A percentile compares a stretch with the other conserved stretches of the same genome.
phyloP scores from a whole-genome alignment of 2,797 vertebrate species.

The Sebastes vulpes region DNA sequence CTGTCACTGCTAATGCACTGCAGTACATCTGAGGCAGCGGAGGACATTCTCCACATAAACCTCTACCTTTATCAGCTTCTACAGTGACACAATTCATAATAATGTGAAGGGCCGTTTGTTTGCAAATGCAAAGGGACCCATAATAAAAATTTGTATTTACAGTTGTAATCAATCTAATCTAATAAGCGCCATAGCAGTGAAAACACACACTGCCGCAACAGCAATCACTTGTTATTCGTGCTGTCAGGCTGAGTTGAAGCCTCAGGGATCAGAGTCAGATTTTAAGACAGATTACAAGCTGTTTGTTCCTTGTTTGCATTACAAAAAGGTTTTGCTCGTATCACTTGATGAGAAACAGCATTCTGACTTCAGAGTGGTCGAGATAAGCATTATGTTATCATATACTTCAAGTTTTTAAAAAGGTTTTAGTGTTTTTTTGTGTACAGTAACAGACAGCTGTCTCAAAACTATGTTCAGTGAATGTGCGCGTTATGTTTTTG shows the following conservation, averaged over 20 bases:
- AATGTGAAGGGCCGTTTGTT: background rate
- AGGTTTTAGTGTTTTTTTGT: background rate
- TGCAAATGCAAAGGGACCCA: background rate
- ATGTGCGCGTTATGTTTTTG: background rate
- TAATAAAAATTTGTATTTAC: background rate
- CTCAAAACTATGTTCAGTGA: background rate
- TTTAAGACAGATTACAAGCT: constrained; percentile 49
- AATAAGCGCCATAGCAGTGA: background rate
- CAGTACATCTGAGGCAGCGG: constrained; percentile 3
- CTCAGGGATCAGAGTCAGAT: constrained; percentile 25
- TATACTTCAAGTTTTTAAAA: background rate
- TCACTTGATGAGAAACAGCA: background rate
- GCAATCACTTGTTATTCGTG: constrained; percentile 11
- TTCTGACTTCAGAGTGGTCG: background rate
- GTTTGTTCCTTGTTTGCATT: constrained; percentile 45
- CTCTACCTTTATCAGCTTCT: background rate
- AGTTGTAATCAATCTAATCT: constrained; percentile 44
- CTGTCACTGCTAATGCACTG: constrained; percentile 4
- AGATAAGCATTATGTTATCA: background rate
- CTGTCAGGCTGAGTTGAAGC: constrained; percentile 26
- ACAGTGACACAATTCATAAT: background rate
- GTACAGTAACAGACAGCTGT: background rate
- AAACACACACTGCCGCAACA: background rate
- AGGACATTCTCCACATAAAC: constrained; percentile 7
- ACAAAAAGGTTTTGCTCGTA: constrained; percentile 4